These are phyloP conservation scores for Lymantria dispar DNA, from an alignment of 2,888 invertebrate species.

Conservation along the genomic window DNA sequence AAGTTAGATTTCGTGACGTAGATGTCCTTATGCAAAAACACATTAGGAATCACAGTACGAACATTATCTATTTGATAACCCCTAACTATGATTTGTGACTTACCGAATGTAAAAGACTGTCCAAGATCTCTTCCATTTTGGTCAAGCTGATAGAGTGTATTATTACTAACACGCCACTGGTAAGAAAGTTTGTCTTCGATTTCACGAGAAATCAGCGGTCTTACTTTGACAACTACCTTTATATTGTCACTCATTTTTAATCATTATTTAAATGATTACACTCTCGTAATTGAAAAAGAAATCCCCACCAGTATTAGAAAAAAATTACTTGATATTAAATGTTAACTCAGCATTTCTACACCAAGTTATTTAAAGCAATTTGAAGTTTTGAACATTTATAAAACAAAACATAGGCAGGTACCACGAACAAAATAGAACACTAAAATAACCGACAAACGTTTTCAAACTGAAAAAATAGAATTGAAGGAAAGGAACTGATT, in stretches of 20 bases:
- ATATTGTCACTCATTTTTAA: conserved; percentile 84
- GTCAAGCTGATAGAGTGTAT: conserved; percentile 83
- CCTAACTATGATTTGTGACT: conserved; percentile 31
- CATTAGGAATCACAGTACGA: too few relatives aligned
- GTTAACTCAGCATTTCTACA: conserved; percentile 9
- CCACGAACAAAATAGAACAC: conserved; percentile 19
- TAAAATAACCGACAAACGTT: conserved; percentile 61
- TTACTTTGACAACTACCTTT: conserved; percentile 89
- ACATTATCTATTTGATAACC: too few relatives aligned
- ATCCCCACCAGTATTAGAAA: conserved; percentile 15
- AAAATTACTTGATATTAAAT: conserved; percentile 13
- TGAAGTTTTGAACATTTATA: conserved; percentile 3
- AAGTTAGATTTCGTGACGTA: not conserved
- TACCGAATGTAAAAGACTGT: conserved; percentile 63
- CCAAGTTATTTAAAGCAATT: conserved; percentile 5
- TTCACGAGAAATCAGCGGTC: conserved; percentile 86
- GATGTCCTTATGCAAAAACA: too few relatives aligned
- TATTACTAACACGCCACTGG: conserved; percentile 84
- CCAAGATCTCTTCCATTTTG: conserved; percentile 67
- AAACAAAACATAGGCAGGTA: conserved; percentile 29
- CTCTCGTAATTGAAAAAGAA: conserved; percentile 16
- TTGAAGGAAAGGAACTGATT: not conserved
- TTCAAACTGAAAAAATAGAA: conserved; percentile 49
- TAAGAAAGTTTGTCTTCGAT: conserved; percentile 77
- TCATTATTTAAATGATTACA: conserved; percentile 28